Evolutionary conservation across 1,140 invertebrate species (phyloP).

Genomic region (Conus betulinus): DNA sequence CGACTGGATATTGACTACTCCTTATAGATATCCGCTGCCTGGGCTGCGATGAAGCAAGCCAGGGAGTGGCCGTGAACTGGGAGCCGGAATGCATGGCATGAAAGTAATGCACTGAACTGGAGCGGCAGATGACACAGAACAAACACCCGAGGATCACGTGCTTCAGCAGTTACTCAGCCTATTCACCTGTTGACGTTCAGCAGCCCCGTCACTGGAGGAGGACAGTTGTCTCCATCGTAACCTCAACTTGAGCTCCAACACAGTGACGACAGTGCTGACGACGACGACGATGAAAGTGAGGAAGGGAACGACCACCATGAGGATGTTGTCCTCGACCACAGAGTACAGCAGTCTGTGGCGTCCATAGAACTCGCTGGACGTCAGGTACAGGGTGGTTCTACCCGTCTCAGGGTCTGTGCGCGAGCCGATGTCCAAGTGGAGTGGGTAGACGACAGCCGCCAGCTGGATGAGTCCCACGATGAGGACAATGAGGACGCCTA

Average conservation of each 20-base stretch:
- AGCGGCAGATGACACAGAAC: no score
- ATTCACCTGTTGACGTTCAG: neutral
- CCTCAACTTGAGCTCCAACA: conserved; percentile 4
- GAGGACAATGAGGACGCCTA: neutral
- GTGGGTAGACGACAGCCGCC: neutral
- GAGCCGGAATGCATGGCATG: no score
- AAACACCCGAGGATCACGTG: no score
- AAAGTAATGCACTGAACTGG: no score
- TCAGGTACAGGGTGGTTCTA: neutral
- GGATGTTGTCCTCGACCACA: neutral
- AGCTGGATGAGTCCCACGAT: neutral
- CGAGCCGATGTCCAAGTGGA: neutral
- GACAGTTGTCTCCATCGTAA: neutral
- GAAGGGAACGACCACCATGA: conserved; percentile 2
- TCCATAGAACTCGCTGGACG: neutral
- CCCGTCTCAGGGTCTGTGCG: neutral
- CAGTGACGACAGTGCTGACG: conserved; percentile 16
- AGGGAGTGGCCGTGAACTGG: no score
- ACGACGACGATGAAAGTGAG: neutral
- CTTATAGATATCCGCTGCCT: no score
- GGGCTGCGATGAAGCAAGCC: no score
- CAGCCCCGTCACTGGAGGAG: neutral
- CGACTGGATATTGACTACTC: no score
- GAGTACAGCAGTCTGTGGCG: neutral
- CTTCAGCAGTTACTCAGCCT: no score